Percentiles rank a stretch among this genome's conserved stretches.
These are phyloP conservation scores for Oryctes rhinoceros DNA, from an alignment of 1,140 invertebrate species.

Conservation along the genomic window DNA sequence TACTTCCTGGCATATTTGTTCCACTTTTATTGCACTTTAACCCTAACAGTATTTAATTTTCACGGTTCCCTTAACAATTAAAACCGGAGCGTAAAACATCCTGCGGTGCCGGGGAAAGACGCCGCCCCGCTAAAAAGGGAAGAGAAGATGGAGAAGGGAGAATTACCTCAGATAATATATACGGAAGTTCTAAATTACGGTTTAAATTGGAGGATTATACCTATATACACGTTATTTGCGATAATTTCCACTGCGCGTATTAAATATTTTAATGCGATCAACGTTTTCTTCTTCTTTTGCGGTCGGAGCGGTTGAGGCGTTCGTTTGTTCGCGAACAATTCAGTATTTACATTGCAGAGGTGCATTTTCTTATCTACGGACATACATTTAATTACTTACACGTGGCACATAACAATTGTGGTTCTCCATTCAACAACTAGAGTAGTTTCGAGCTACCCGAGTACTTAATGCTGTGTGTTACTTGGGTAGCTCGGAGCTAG, in stretches of 20 bases:
- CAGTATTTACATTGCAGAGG: too few relatives aligned
- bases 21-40: conserved; percentile 33
- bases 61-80: conserved; percentile 36
- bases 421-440: too few relatives aligned
- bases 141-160: background rate
- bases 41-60: conserved; percentile 36
- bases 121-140: background rate
- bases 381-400: too few relatives aligned
- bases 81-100: conserved; percentile 8
- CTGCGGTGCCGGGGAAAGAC: background rate
- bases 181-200: conserved; percentile 26
- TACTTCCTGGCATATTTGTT: conserved; percentile 33
- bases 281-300: background rate
- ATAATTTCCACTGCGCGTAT: conserved; percentile 2
- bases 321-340: too few relatives aligned
- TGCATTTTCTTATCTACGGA: too few relatives aligned
- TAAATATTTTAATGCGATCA: background rate
- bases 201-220: conserved; percentile 20
- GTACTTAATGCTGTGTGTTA: too few relatives aligned
- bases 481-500: too few relatives aligned
- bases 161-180: conserved; percentile 27
- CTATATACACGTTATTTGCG: conserved; percentile 24
- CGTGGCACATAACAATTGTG: too few relatives aligned
- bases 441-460: too few relatives aligned
- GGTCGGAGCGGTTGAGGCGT: background rate